phyloP scores from a whole-genome alignment of 2,797 vertebrate species.

The Xenopus petersii region DNA sequence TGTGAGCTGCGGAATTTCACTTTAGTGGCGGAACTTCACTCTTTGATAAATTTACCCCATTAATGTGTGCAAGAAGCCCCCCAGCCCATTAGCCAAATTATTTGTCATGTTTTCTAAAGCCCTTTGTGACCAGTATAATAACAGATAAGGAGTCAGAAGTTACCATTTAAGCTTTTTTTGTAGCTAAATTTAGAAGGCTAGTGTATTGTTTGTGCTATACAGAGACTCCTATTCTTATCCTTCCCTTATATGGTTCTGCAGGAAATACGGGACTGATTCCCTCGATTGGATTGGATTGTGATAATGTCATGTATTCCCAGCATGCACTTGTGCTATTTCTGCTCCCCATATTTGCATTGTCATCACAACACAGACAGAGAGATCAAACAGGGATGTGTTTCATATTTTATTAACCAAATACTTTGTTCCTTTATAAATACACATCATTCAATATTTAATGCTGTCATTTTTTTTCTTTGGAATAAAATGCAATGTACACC shows the following conservation, averaged over 20 bases:
- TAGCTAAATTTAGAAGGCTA: conserved; percentile 12
- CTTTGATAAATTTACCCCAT: no score
- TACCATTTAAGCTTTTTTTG: neutral
- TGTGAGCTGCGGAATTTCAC: no score
- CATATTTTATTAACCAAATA: conserved; percentile 2
- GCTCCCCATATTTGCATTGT: no score
- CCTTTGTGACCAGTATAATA: no score
- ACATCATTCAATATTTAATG: neutral
- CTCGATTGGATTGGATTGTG: neutral
- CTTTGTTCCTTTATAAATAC: neutral
- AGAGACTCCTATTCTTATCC: neutral
- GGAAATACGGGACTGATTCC: neutral
- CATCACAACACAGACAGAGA: conserved; percentile 4
- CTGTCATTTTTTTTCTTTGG: conserved; percentile 26
- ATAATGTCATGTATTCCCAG: neutral
- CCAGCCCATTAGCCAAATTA: neutral
- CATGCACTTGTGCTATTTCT: neutral
- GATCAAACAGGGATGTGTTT: neutral
- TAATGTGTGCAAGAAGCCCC: neutral
- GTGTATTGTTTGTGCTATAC: neutral
- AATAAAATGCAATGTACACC: conserved; percentile 16
- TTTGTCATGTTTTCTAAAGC: neutral
- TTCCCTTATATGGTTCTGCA: conserved; percentile 1
- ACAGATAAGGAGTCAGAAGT: no score
- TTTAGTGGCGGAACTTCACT: no score